Evolutionary conservation across 92 coral and sea anemone species (phyloP).

Genomic region (Phenganax subtilis): DNA sequence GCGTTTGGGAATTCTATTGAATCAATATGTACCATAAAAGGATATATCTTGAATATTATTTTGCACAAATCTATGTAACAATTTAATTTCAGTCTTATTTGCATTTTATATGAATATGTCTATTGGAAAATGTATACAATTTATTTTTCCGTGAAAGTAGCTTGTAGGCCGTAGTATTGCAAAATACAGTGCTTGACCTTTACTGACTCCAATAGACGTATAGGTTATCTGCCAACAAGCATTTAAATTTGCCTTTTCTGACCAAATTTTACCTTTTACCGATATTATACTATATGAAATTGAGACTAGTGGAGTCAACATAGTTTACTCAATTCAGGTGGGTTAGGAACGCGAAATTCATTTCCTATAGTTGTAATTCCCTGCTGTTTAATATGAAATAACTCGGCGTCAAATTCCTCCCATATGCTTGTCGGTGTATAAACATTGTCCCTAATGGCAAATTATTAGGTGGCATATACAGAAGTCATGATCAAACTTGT

Average conservation of each 20-base stretch:
- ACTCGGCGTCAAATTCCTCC: not conserved
- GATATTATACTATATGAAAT: not conserved
- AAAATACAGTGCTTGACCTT: not conserved
- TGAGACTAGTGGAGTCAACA: not conserved
- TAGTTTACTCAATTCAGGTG: not conserved
- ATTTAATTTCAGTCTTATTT: too few species aligned
- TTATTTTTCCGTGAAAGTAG: too few species aligned
- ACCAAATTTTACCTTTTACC: not conserved
- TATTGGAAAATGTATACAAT: too few species aligned
- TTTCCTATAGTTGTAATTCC: conserved; percentile 13
- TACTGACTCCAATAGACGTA: not conserved
- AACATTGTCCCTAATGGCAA: conserved; percentile 3
- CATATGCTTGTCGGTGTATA: not conserved
- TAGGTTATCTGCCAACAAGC: conserved; percentile 4
- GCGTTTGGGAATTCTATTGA: not conserved
- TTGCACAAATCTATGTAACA: too few species aligned
- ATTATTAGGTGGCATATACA: not conserved
- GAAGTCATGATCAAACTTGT: not conserved
- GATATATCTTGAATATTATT: not conserved
- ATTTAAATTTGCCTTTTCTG: not conserved
- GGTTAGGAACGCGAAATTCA: not conserved
- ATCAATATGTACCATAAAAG: not conserved
- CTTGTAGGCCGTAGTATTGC: too few species aligned
- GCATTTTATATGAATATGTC: too few species aligned
- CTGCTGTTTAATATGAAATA: conserved; percentile 39